Conservation (phyloP, 2,888 invertebrate genomes). For the Pseudococcus viburni region DNA sequence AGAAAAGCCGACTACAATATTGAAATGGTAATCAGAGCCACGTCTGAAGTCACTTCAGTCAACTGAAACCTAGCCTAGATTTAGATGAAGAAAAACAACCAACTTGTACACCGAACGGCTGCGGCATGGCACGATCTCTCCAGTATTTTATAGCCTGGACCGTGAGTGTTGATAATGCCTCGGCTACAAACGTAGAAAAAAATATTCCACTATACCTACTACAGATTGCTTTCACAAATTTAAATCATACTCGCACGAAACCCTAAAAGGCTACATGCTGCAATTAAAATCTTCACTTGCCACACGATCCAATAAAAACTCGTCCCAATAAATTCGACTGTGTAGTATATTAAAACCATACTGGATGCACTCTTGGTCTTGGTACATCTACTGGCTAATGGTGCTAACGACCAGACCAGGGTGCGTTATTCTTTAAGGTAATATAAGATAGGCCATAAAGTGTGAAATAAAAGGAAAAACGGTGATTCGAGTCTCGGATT, state of each 20-base stretch:
- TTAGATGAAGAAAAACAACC: background rate
- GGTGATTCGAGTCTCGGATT: background rate
- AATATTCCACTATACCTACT: background rate
- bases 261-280: slow-evolving; percentile 36
- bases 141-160: slow-evolving; percentile 28
- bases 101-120: background rate
- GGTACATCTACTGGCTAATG: background rate
- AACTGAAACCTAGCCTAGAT: slow-evolving; percentile 35
- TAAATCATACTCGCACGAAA: slow-evolving; percentile 43
- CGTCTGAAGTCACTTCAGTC: slow-evolving; percentile 11
- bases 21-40: slow-evolving; percentile 28
- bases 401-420: slow-evolving; percentile 38
- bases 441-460: slow-evolving; percentile 5
- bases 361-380: slow-evolving; percentile 12
- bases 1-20: slow-evolving; percentile 26
- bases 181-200: background rate
- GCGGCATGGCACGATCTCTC: slow-evolving; percentile 1
- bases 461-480: background rate
- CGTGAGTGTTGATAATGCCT: slow-evolving; percentile 32
- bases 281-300: slow-evolving; percentile 43
- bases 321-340: slow-evolving; percentile 34
- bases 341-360: background rate
- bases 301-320: slow-evolving; percentile 43
- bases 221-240: slow-evolving; percentile 36
- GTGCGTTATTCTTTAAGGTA: slow-evolving; percentile 24